Base-by-base conservation (phyloP, 2,113 vertebrate species). In the Trematocara marginatum region DNA sequence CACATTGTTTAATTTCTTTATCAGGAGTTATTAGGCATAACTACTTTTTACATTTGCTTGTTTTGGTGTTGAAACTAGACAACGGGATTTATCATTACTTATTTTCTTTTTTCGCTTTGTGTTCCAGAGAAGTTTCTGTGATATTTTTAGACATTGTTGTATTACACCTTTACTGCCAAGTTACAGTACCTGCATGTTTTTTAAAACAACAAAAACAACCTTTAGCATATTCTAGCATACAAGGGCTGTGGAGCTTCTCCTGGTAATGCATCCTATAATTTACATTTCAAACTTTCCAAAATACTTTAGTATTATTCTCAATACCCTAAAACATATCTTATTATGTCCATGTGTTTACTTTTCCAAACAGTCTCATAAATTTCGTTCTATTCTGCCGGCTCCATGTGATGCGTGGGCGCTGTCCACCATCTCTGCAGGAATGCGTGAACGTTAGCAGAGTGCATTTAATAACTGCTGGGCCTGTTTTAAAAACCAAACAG, bases 401-500 rank as follows among this genome's bases (percentile, higher is more conserved):
- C 6, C 31, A 5, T 11, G 45, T 31, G 23, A n/a, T 85, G 89
- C 83, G 86, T 93, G 91, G 91, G 93, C 18, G 78, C 84, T 12
- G 9, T 85, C 66, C 78, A 31, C 80, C 78, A 29, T 86, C 49
- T 86, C 23, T 18, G 4, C 38, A 91, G 90, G 93, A 95, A 96
- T 93, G 92, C 45, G 3, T n/a, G 82, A 92, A 90, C 91, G 93
- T 95, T 95, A 79, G 57, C 42, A 64, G 52, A 83, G 85, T 89
- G 69, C 74, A 61, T 90, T 88, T 87, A 88, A 84, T 88, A 91
- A 93, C 89, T 80, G 93, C 81, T 87, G 38, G 92, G 87, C 88
- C 90, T 91, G 92, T 94, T 95, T 90, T 82, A 89, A 90, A 95
- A 95, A 92, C 86, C 92, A 90, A 95, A 89, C 93, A 86, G 80